Evolutionary conservation across 2,888 invertebrate genomes (phyloP).

Genomic region (Aspidiotus destructor): DNA sequence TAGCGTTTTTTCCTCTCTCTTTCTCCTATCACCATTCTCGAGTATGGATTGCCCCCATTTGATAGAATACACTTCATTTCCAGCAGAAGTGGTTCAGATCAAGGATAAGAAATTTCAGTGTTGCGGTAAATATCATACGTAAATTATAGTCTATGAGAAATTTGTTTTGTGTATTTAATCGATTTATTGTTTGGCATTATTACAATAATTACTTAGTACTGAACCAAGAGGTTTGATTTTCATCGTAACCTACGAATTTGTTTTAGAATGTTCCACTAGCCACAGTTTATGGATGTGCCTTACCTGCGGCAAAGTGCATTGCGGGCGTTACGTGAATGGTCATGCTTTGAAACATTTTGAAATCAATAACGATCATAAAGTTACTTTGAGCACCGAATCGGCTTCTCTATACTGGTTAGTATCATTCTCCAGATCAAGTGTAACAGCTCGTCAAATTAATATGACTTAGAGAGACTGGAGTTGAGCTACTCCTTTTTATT

Average conservation of each 20-base stretch:
- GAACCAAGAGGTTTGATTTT: background rate
- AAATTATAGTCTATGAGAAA: background rate
- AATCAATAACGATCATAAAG: slow-evolving; percentile 53
- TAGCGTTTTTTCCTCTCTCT: background rate
- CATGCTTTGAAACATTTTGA: slow-evolving; percentile 64
- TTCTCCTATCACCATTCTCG: background rate
- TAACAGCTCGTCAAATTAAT: too few relatives aligned
- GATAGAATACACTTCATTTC: slow-evolving; percentile 19
- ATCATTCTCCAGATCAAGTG: background rate
- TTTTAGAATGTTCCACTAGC: slow-evolving; percentile 51
- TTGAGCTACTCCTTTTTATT: too few relatives aligned
- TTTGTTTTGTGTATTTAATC: too few relatives aligned
- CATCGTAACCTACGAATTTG: background rate
- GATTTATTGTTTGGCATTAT: too few relatives aligned
- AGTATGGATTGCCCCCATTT: slow-evolving; percentile 28
- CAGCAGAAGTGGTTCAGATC: slow-evolving; percentile 6
- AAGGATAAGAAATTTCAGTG: slow-evolving; percentile 22
- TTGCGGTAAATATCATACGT: slow-evolving; percentile 9
- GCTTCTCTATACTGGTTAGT: slow-evolving; percentile 66
- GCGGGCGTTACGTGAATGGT: slow-evolving; percentile 66
- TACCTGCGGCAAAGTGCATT: slow-evolving; percentile 61
- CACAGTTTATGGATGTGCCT: slow-evolving; percentile 70
- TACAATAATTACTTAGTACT: background rate
- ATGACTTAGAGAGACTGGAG: too few relatives aligned
- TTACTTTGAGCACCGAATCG: slow-evolving; percentile 67